These are phyloP conservation scores for Phyllopteryx taeniolatus DNA, from an alignment of 2,113 vertebrate species.

Conservation along the genomic window DNA sequence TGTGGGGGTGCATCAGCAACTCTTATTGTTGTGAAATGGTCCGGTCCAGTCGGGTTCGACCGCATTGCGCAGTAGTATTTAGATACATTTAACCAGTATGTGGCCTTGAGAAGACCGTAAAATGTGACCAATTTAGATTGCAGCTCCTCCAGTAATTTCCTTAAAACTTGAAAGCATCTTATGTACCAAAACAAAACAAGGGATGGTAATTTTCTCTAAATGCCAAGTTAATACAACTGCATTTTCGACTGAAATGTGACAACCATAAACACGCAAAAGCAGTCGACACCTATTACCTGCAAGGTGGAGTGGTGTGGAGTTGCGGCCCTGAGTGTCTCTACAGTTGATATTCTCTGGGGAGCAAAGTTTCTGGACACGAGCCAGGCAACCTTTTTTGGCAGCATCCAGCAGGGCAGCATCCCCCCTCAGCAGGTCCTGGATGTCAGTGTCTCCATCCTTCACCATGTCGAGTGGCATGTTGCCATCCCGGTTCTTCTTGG, in stretches of 20 bases:
- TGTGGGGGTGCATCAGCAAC: no score
- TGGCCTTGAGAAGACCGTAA: no score
- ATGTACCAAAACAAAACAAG: no score
- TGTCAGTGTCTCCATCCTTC: slow-evolving; percentile 98
- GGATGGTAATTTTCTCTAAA: neutral
- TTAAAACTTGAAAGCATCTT: no score
- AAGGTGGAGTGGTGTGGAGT: slow-evolving; percentile 94
- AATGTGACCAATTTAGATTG: no score
- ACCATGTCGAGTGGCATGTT: slow-evolving; percentile 97
- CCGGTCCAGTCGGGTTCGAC: no score
- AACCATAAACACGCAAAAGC: neutral
- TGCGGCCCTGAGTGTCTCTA: slow-evolving; percentile 94
- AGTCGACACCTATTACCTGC: slow-evolving; percentile 76
- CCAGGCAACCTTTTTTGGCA: slow-evolving; percentile 96
- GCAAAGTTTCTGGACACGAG: slow-evolving; percentile 95
- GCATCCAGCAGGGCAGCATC: slow-evolving; percentile 94
- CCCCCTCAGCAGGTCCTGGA: slow-evolving; percentile 93
- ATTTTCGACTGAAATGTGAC: neutral
- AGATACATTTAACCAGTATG: no score
- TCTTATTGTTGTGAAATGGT: no score
- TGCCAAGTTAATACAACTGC: neutral
- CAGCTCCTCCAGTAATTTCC: no score
- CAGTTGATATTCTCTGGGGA: slow-evolving; percentile 98
- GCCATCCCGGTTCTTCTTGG: slow-evolving; percentile 96
- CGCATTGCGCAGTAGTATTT: no score